Evolutionary conservation across 2,888 invertebrate species (phyloP).

Genomic region (Aleiodes leptofemur): DNA sequence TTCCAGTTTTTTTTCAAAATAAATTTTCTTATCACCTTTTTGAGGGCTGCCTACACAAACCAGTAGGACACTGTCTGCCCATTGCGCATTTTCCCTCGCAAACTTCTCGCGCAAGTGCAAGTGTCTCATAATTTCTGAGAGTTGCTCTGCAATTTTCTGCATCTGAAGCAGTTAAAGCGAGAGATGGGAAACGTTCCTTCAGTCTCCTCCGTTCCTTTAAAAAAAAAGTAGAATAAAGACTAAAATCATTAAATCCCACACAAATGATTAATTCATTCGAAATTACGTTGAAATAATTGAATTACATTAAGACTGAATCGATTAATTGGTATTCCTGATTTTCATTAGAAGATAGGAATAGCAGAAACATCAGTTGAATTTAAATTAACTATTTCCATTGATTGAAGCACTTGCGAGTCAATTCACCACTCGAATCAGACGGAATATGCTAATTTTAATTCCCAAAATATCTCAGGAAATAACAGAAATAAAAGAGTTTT

Average conservation of each 20-base stretch:
- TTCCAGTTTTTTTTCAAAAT: not conserved
- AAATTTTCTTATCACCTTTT: slow-evolving; percentile 68
- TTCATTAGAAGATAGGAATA: too few species aligned
- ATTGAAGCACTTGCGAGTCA: too few species aligned
- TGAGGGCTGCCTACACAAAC: slow-evolving; percentile 79
- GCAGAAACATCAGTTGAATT: too few species aligned
- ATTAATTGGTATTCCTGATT: too few species aligned
- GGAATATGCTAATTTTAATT: too few species aligned
- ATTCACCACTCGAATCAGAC: too few species aligned
- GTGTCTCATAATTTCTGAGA: slow-evolving; percentile 89
- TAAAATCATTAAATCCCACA: not conserved
- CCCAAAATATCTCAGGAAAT: too few species aligned
- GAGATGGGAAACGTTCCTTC: slow-evolving; percentile 89
- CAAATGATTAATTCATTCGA: too few species aligned
- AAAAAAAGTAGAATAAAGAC: slow-evolving; percentile 47
- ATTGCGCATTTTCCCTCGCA: slow-evolving; percentile 92
- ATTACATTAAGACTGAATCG: too few species aligned
- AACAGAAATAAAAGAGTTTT: too few species aligned
- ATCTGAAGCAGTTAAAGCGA: slow-evolving; percentile 84
- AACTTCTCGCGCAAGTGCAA: slow-evolving; percentile 86
- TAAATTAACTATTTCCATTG: too few species aligned
- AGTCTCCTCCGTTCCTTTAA: slow-evolving; percentile 87
- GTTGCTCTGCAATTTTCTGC: slow-evolving; percentile 86
- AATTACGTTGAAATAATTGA: too few species aligned
- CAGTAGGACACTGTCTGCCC: slow-evolving; percentile 91